phyloP scores from a whole-genome alignment of 2,797 vertebrate genomes.

The Takifugu ocellatus region DNA sequence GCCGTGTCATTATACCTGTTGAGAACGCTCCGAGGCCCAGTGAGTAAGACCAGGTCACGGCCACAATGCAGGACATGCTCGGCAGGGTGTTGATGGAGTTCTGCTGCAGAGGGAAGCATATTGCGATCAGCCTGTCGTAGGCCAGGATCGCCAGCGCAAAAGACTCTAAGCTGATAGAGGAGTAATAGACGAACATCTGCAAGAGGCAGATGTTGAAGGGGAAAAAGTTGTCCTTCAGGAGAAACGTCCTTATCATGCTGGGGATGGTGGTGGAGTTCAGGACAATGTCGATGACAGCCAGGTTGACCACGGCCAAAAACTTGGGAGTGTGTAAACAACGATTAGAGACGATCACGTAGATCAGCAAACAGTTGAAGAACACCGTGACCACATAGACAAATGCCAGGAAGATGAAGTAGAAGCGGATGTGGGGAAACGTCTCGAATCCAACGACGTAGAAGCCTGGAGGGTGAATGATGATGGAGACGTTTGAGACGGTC shows the following conservation, averaged over 20 bases:
- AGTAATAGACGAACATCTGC: background rate
- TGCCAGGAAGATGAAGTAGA: constrained; percentile 49
- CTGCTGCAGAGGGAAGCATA: constrained; percentile 55
- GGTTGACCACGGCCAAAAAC: constrained; percentile 46
- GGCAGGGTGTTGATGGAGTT: constrained; percentile 1
- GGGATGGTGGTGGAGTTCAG: constrained; percentile 52
- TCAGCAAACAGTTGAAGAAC: constrained; percentile 26
- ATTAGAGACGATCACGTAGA: background rate
- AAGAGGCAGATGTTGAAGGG: background rate
- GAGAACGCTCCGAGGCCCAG: background rate
- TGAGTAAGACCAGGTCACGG: background rate
- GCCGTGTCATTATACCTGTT: background rate
- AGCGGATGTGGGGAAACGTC: constrained; percentile 20
- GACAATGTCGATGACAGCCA: constrained; percentile 45
- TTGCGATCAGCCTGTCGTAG: constrained; percentile 52
- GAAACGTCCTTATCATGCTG: constrained; percentile 36
- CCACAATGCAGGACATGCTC: background rate
- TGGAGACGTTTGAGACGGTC: background rate
- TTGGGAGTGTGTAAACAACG: constrained; percentile 48
- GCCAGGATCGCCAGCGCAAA: constrained; percentile 31
- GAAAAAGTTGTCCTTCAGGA: background rate
- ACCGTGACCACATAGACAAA: constrained; percentile 43
- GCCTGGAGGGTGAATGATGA: constrained; percentile 2
- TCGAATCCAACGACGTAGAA: constrained; percentile 16
- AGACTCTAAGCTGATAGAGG: background rate